These are phyloP conservation scores for Pseudomyrmex dendroicus DNA, from an alignment of 1,140 invertebrate species.

Conservation along the genomic window DNA sequence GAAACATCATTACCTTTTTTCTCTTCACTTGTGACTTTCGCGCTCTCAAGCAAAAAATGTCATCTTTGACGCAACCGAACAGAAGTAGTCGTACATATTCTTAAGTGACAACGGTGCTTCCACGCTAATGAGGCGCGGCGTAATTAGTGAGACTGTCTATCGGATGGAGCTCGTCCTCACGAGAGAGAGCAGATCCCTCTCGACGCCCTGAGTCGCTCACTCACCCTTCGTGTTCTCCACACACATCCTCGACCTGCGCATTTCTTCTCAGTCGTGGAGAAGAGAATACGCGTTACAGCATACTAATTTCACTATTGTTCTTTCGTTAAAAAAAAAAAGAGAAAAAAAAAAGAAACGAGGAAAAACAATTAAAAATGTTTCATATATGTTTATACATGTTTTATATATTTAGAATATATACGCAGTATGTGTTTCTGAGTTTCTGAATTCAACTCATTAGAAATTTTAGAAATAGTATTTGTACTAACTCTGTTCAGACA, in stretches of 20 bases:
- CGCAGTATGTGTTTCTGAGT: too few relatives aligned
- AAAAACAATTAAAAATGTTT: too few relatives aligned
- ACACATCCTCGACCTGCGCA: slow-evolving; percentile 61
- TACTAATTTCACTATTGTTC: neutral
- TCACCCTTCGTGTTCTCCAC: slow-evolving; percentile 59
- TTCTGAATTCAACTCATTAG: too few relatives aligned
- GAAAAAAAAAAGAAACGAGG: too few relatives aligned
- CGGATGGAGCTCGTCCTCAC: slow-evolving; percentile 62
- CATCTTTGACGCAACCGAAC: slow-evolving; percentile 73
- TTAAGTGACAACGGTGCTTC: slow-evolving; percentile 73
- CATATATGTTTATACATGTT: too few relatives aligned
- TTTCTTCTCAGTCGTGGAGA: slow-evolving; percentile 57
- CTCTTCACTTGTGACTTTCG: slow-evolving; percentile 1
- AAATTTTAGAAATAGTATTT: too few relatives aligned
- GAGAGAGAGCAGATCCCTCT: slow-evolving; percentile 71
- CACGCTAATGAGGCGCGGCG: slow-evolving; percentile 84
- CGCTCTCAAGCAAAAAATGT: slow-evolving; percentile 58
- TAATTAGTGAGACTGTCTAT: slow-evolving; percentile 85
- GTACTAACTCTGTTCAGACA: too few relatives aligned
- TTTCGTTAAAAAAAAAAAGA: slow-evolving; percentile 11
- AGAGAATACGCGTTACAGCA: slow-evolving; percentile 41
- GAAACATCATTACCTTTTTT: neutral
- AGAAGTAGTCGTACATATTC: slow-evolving; percentile 73
- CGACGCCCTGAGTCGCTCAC: slow-evolving; percentile 67
- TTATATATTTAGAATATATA: too few relatives aligned